phyloP scores from a whole-genome alignment of 2,113 vertebrate species.

The Aramus guarauna region DNA sequence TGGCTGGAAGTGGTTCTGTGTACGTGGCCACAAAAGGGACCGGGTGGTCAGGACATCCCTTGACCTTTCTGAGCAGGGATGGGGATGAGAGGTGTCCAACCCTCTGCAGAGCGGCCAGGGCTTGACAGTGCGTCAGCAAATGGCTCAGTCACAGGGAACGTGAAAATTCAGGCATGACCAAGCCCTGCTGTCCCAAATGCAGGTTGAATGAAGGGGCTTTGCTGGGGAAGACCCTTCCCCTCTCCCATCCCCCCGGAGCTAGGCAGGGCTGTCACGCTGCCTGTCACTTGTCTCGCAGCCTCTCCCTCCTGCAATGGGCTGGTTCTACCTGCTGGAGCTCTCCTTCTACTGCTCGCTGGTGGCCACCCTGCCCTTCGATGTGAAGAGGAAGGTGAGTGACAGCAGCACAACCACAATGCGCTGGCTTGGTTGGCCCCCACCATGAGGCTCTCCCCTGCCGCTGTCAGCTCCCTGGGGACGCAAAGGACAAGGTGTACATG shows the following conservation, averaged over 20 bases:
- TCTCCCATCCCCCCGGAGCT: neutral
- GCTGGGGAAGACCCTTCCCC: neutral
- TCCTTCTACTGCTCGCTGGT: slow-evolving; percentile 81
- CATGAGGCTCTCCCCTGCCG: neutral
- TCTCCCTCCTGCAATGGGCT: slow-evolving; percentile 62
- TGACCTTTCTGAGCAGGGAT: neutral
- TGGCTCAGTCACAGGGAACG: neutral
- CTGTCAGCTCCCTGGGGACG: neutral
- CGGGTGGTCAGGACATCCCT: neutral
- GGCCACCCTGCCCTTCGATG: slow-evolving; percentile 74
- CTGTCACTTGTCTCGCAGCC: slow-evolving; percentile 51
- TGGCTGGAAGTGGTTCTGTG: neutral
- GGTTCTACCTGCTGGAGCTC: slow-evolving; percentile 80
- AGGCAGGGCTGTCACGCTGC: neutral
- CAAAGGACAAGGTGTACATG: neutral
- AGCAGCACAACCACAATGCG: neutral
- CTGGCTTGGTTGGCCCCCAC: neutral
- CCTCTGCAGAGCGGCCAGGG: neutral
- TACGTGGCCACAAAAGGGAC: neutral
- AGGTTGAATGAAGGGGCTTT: neutral
- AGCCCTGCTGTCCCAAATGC: neutral
- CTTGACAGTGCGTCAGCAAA: neutral
- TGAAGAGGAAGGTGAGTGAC: slow-evolving; percentile 80
- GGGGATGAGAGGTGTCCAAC: neutral
- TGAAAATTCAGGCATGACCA: neutral